A percentile compares a stretch with the other conserved stretches of the same genome.
These are phyloP conservation scores for Nomada lathburiana DNA, from an alignment of 2,888 invertebrate species.

Conservation along the genomic window DNA sequence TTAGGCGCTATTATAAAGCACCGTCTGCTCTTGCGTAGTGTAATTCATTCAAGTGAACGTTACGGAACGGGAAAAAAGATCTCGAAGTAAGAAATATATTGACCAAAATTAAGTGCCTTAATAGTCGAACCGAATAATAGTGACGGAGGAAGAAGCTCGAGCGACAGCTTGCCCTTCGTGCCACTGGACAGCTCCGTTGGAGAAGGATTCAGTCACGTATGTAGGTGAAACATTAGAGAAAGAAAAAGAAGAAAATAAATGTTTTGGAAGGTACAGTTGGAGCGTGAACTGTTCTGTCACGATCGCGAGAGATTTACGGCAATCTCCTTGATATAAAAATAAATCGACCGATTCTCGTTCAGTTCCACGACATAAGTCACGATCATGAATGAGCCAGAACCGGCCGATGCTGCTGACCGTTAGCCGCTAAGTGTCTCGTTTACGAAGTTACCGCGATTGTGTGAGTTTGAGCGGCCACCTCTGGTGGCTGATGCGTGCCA, in stretches of 20 bases:
- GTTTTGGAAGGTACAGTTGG: constrained; percentile 10
- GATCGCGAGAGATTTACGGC: constrained; percentile 30
- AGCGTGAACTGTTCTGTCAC: constrained; percentile 8
- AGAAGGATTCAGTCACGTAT: constrained; percentile 57
- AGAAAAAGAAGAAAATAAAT: background rate
- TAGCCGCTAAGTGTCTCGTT: constrained; percentile 49
- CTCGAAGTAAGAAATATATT: background rate
- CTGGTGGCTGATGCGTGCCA: constrained; percentile 63
- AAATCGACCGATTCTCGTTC: constrained; percentile 43
- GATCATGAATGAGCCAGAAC: constrained; percentile 51
- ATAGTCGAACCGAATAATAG: no score
- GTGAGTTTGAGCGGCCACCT: constrained; percentile 33
- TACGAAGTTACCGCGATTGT: constrained; percentile 49
- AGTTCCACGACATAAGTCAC: constrained; percentile 19
- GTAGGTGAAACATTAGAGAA: constrained; percentile 49
- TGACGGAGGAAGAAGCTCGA: background rate
- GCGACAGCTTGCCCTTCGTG: background rate
- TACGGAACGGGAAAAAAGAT: constrained; percentile 26
- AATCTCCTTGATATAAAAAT: constrained; percentile 58
- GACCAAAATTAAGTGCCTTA: no score
- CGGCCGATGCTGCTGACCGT: constrained; percentile 36
- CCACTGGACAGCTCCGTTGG: constrained; percentile 14
- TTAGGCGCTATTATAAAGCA: constrained; percentile 79
- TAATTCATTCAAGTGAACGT: constrained; percentile 74
- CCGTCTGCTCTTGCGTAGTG: constrained; percentile 73